Base-by-base conservation (phyloP, 2,888 invertebrate genomes). In the Nebria salina region DNA sequence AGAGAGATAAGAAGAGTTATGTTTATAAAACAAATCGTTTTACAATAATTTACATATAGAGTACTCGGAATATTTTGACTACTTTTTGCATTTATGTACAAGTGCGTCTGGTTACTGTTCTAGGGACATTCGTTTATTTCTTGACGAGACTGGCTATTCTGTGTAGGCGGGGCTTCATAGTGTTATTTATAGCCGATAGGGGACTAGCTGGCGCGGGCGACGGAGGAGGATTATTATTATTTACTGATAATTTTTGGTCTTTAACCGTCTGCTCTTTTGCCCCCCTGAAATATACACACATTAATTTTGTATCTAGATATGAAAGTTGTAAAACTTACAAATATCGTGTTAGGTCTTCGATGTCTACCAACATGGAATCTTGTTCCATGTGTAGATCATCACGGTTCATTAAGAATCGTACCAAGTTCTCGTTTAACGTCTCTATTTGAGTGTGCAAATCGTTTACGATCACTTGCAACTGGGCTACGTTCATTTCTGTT, bases 321-420 rank as follows among this genome's bases (percentile, higher is more conserved):
- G 1, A 34, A 34, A 34, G 4, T 34, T 15, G 20, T 68, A 68
- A 83, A 84, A 91, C 95, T 94, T 90, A 96, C 95, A 96, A 90
- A 89, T 95, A 96, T 90, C 95, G 92, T 70, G 97, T 97, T 85
- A 98, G 93, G 90, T 98, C 98, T 90, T 98, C 98, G 86, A 98
- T 97, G 88, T 98, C 98, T 65, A 98, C 97, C 84, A 98, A 92
- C 95, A 98, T 97, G 66, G 98, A 97, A 89, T 99, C 98, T 89
- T 98, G 98, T 84, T 97, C 96, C 97, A 98, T 98, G 90, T 98
- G 98, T 75, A 98, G 91, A 89, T 98, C 98, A 90, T 99, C 98
- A 84, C 98, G 92, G 86, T 96, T 95, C 92, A 98, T 94, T 85
- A 98, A 90, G 88, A 96, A 93, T 88, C 95, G 94, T 81, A 98